phyloP scores from a whole-genome alignment of 2,888 invertebrate genomes.

The Eurytoma californica region DNA sequence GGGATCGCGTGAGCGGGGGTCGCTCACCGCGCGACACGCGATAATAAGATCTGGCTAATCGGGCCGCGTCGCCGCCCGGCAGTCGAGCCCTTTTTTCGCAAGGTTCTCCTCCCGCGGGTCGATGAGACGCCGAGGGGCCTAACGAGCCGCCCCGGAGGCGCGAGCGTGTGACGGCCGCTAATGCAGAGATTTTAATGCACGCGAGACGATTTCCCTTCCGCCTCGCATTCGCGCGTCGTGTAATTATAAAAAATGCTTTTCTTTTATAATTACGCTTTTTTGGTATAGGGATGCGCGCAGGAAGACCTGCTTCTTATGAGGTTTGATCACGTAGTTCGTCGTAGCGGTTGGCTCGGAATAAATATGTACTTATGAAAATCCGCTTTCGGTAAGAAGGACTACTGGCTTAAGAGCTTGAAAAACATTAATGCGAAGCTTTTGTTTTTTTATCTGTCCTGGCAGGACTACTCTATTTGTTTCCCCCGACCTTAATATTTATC shows the following conservation, averaged over 20 bases:
- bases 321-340: too few relatives aligned
- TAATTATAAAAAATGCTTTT: too few relatives aligned
- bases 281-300: too few relatives aligned
- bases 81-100: constrained; percentile 8
- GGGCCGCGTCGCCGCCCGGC: constrained; percentile 1
- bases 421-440: constrained; percentile 2
- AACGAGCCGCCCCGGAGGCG: too few relatives aligned
- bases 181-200: too few relatives aligned
- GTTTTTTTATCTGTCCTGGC: not conserved
- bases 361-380: not conserved
- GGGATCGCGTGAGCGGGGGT: not conserved
- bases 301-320: too few relatives aligned
- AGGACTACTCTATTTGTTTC: not conserved
- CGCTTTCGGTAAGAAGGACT: not conserved
- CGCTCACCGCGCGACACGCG: constrained; percentile 29
- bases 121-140: too few relatives aligned
- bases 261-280: too few relatives aligned
- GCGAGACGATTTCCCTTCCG: too few relatives aligned
- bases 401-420: not conserved
- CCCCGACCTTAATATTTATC: too few relatives aligned
- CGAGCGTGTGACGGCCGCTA: too few relatives aligned
- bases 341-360: not conserved
- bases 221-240: too few relatives aligned
- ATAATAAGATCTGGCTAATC: constrained; percentile 41
- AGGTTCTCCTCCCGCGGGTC: not conserved